Conservation (phyloP, 1,140 invertebrate genomes). For the Odontomachus brunneus region DNA sequence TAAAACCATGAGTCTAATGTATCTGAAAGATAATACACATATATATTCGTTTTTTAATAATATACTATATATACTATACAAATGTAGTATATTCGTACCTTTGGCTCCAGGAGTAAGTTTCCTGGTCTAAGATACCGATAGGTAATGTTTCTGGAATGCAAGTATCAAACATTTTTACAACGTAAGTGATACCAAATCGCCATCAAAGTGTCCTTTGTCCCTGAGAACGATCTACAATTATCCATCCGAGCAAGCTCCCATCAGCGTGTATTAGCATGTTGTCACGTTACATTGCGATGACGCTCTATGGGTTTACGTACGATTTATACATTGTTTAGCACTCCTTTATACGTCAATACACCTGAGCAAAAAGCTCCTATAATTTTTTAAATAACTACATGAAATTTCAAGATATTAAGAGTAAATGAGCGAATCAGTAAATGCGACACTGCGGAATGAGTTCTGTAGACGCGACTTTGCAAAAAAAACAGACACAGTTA, state of each 20-base stretch:
- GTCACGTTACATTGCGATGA: constrained; percentile 91
- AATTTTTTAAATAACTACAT: too few relatives aligned
- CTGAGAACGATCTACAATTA: constrained; percentile 98
- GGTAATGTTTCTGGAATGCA: constrained; percentile 98
- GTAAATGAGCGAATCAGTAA: too few relatives aligned
- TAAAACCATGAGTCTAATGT: constrained; percentile 98
- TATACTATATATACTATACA: neutral
- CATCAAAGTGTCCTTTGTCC: constrained; percentile 94
- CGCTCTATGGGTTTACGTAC: too few relatives aligned
- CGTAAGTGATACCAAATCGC: constrained; percentile 98
- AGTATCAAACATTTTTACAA: constrained; percentile 98
- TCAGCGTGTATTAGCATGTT: constrained; percentile 98
- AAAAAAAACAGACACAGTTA: too few relatives aligned
- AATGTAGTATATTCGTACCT: constrained; percentile 86
- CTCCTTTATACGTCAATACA: too few relatives aligned
- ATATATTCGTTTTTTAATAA: neutral
- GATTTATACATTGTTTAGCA: too few relatives aligned
- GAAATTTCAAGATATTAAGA: too few relatives aligned
- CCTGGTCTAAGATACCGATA: constrained; percentile 94
- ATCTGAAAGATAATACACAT: constrained; percentile 76
- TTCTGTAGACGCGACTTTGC: too few relatives aligned
- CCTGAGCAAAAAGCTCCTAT: too few relatives aligned
- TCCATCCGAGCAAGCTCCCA: constrained; percentile 92
- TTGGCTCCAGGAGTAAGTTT: constrained; percentile 95
- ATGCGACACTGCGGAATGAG: too few relatives aligned